phyloP scores from a whole-genome alignment of 2,797 vertebrate genomes.

The Avahi laniger region DNA sequence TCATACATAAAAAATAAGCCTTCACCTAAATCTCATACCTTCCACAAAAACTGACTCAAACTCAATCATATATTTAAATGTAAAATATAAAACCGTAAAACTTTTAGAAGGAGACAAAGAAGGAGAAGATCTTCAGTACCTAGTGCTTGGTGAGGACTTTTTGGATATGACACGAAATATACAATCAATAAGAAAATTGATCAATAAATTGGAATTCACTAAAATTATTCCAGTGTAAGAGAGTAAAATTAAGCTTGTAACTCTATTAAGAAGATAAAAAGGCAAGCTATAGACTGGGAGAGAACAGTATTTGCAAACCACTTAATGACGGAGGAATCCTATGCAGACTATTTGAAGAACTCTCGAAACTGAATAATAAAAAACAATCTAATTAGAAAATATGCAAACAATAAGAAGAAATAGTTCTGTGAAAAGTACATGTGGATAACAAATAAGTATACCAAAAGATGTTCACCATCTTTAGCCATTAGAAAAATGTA shows the following conservation, averaged over 20 bases:
- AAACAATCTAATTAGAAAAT: neutral
- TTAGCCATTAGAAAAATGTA: neutral
- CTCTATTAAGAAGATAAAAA: neutral
- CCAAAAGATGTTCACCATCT: neutral
- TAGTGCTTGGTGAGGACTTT: neutral
- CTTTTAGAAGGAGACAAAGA: neutral
- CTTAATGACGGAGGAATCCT: neutral
- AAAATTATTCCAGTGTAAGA: neutral
- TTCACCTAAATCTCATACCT: neutral
- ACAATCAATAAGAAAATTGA: neutral
- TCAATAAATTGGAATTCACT: neutral
- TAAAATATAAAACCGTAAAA: neutral
- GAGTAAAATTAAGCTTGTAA: neutral
- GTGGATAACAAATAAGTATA: neutral
- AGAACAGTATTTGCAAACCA: neutral
- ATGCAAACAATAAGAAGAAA: neutral
- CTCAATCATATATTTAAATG: neutral
- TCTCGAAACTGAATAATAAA: neutral
- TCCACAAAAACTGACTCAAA: neutral
- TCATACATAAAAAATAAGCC: neutral
- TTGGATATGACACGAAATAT: neutral
- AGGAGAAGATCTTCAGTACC: neutral
- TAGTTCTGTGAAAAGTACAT: neutral
- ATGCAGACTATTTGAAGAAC: neutral
- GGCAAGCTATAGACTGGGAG: neutral